Conservation (phyloP, 2,888 invertebrate genomes). For the Mythimna ferrago region DNA sequence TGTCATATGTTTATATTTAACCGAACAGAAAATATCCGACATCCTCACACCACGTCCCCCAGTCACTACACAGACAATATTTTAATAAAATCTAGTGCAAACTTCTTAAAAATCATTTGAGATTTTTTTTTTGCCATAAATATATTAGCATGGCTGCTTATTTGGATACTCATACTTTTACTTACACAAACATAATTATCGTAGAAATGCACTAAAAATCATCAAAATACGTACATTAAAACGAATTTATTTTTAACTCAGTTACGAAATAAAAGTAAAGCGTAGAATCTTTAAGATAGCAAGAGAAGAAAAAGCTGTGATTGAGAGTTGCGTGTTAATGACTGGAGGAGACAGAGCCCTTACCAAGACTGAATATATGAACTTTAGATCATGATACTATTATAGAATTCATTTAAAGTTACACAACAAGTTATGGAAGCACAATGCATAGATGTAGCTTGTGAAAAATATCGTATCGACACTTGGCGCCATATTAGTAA, state of each 20-base stretch:
- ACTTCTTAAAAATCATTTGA: neutral
- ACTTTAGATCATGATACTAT: slow-evolving; percentile 59
- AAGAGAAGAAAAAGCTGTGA: slow-evolving; percentile 80
- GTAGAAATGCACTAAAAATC: slow-evolving; percentile 70
- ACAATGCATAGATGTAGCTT: slow-evolving; percentile 49
- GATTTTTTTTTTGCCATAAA: neutral
- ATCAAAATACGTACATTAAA: slow-evolving; percentile 72
- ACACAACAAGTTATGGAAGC: slow-evolving; percentile 54
- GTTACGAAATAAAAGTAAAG: slow-evolving; percentile 69
- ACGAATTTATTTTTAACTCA: slow-evolving; percentile 55
- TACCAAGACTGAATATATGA: slow-evolving; percentile 61
- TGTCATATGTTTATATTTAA: slow-evolving; percentile 39
- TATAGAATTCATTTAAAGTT: slow-evolving; percentile 40
- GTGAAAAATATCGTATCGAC: slow-evolving; percentile 42
- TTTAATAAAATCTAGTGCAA: slow-evolving; percentile 73
- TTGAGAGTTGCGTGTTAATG: slow-evolving; percentile 76
- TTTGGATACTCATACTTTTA: too few relatives aligned
- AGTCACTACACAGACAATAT: slow-evolving; percentile 78
- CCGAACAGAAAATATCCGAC: slow-evolving; percentile 49
- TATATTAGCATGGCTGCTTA: neutral
- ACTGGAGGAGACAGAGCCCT: slow-evolving; percentile 80
- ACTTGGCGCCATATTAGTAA: slow-evolving; percentile 59
- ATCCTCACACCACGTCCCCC: slow-evolving; percentile 87
- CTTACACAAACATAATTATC: neutral
- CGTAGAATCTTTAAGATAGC: slow-evolving; percentile 74